Evolutionary conservation across 2,888 invertebrate species (phyloP).

Genomic region (Diaphora mendica): DNA sequence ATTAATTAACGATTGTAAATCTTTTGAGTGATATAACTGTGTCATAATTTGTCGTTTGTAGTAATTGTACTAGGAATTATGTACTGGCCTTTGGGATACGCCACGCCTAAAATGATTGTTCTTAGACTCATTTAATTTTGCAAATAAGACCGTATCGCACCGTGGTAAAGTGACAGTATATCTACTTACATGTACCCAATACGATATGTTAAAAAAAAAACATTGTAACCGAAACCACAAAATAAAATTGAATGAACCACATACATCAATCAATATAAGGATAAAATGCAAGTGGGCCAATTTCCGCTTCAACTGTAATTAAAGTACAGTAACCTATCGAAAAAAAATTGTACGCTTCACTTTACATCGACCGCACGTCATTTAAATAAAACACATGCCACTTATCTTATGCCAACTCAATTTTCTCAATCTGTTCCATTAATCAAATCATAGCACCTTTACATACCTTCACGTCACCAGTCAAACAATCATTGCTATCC

Average conservation of each 20-base stretch:
- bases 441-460: slow-evolving; percentile 70
- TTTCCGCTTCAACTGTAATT: slow-evolving; percentile 65
- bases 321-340: slow-evolving; percentile 61
- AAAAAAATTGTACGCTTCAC: slow-evolving; percentile 64
- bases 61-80: not conserved
- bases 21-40: not conserved
- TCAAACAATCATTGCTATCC: slow-evolving; percentile 63
- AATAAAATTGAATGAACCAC: not conserved
- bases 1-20: not conserved
- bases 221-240: not conserved
- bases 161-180: not conserved
- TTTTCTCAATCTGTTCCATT: slow-evolving; percentile 79
- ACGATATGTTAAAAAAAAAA: not conserved
- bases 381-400: slow-evolving; percentile 64
- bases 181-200: not conserved
- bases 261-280: slow-evolving; percentile 43
- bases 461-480: slow-evolving; percentile 60
- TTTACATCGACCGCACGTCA: slow-evolving; percentile 62
- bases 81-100: not conserved
- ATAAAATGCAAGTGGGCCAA: slow-evolving; percentile 49
- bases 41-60: not conserved
- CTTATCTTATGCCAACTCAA: slow-evolving; percentile 71
- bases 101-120: not conserved
- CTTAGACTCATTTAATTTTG: not conserved
- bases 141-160: not conserved